Evolutionary conservation across 2,888 invertebrate species (phyloP).

Genomic region (Quadroppia sp.): DNA sequence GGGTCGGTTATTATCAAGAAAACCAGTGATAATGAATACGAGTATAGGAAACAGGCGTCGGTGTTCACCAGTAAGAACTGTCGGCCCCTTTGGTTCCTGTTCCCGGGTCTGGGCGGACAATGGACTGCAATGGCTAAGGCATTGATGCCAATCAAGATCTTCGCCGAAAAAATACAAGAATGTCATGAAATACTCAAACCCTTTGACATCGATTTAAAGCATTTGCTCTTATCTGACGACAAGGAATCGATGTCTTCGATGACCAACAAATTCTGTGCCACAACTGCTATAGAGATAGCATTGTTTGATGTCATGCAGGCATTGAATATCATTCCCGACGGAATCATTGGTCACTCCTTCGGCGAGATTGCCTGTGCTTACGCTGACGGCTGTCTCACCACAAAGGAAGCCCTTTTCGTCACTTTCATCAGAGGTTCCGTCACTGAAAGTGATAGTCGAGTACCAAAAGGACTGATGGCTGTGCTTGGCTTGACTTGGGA

Average conservation of each 20-base stretch:
- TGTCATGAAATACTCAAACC: slow-evolving; percentile 72
- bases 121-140: slow-evolving; percentile 95
- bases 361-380: slow-evolving; percentile 59
- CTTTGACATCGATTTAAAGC: slow-evolving; percentile 75
- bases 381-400: slow-evolving; percentile 58
- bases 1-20: slow-evolving; percentile 52
- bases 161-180: slow-evolving; percentile 70
- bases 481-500: slow-evolving; percentile 53
- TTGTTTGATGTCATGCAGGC: slow-evolving; percentile 42
- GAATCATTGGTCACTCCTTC: slow-evolving; percentile 58
- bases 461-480: slow-evolving; percentile 51
- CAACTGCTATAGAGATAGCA: slow-evolving; percentile 57
- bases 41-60: slow-evolving; percentile 46
- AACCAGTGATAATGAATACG: neutral
- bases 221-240: slow-evolving; percentile 71
- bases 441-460: slow-evolving; percentile 25
- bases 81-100: slow-evolving; percentile 87
- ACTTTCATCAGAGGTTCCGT: slow-evolving; percentile 29
- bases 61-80: slow-evolving; percentile 56
- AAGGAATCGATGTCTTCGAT: neutral
- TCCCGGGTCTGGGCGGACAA: slow-evolving; percentile 97
- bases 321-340: slow-evolving; percentile 56
- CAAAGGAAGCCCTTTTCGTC: slow-evolving; percentile 54
- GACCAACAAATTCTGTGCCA: slow-evolving; percentile 58
- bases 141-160: slow-evolving; percentile 74